Percentiles rank a stretch among this genome's conserved stretches.
These are phyloP conservation scores for Xyliphius kryptos DNA, from an alignment of 2,113 vertebrate species.

Conservation along the genomic window DNA sequence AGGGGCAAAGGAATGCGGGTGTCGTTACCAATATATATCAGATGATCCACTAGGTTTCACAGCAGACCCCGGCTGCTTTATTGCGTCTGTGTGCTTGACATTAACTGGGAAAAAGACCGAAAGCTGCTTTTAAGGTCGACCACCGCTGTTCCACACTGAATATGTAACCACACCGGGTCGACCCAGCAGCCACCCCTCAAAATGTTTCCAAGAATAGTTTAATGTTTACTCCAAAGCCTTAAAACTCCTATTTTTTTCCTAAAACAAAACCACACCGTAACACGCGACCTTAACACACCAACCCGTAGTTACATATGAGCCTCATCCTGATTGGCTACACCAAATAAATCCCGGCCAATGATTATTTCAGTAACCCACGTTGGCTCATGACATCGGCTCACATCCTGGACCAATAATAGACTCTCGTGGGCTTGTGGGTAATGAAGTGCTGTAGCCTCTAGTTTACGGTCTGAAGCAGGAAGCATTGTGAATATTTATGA, in stretches of 20 bases:
- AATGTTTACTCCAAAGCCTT: no score
- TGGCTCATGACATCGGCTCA: slow-evolving; percentile 29
- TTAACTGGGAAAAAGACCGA: slow-evolving; percentile 40
- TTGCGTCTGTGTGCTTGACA: slow-evolving; percentile 46
- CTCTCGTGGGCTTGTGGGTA: slow-evolving; percentile 36
- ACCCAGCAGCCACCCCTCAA: not conserved
- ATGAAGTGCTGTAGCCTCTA: no score
- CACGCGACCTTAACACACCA: slow-evolving; percentile 38
- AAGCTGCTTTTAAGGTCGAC: slow-evolving; percentile 48
- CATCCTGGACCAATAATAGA: no score
- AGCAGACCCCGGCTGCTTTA: slow-evolving; percentile 43
- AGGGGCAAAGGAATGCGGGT: no score
- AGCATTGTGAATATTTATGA: no score
- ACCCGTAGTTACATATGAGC: not conserved
- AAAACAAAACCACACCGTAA: not conserved
- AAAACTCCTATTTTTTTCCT: no score
- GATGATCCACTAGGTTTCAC: slow-evolving; percentile 45
- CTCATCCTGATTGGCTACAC: slow-evolving; percentile 25
- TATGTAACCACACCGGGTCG: no score
- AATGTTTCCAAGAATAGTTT: no score
- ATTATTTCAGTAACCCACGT: slow-evolving; percentile 35
- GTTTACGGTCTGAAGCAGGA: no score
- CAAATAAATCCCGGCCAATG: slow-evolving; percentile 29
- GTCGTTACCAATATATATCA: slow-evolving; percentile 1
- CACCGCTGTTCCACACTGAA: no score